Evolutionary conservation across 2,888 invertebrate genomes (phyloP).

Genomic region (Cerastoderma edule): DNA sequence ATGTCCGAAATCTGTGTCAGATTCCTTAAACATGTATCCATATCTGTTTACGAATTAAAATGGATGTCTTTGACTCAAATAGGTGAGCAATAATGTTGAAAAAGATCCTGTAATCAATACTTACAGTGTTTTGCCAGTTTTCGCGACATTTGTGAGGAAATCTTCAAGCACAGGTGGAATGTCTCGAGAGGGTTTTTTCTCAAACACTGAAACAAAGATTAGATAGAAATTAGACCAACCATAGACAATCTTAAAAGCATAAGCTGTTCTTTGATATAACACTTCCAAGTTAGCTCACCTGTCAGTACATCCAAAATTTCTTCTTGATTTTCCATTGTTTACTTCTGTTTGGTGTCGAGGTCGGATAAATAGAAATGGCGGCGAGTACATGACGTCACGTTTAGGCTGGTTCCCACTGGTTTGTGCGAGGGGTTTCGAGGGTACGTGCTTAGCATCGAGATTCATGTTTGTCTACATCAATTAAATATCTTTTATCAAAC

Average conservation of each 20-base stretch:
- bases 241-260: background rate
- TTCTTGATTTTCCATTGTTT: slow-evolving; percentile 80
- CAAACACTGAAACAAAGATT: slow-evolving; percentile 77
- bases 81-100: no score
- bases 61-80: no score
- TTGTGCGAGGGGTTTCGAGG: no score
- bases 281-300: slow-evolving; percentile 56
- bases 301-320: slow-evolving; percentile 77
- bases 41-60: no score
- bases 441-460: no score
- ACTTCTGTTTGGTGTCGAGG: slow-evolving; percentile 33
- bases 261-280: background rate
- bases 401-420: background rate
- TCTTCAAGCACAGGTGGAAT: slow-evolving; percentile 95
- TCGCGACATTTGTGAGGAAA: slow-evolving; percentile 94
- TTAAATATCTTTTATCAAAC: no score
- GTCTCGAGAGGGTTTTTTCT: slow-evolving; percentile 90
- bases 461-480: no score
- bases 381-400: slow-evolving; percentile 48
- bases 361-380: slow-evolving; percentile 27
- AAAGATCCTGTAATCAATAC: slow-evolving; percentile 39
- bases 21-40: background rate
- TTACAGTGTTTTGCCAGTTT: slow-evolving; percentile 94
- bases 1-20: background rate
- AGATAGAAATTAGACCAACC: background rate